phyloP scores from a whole-genome alignment of 2,797 vertebrate genomes.

The Poecile montanus region DNA sequence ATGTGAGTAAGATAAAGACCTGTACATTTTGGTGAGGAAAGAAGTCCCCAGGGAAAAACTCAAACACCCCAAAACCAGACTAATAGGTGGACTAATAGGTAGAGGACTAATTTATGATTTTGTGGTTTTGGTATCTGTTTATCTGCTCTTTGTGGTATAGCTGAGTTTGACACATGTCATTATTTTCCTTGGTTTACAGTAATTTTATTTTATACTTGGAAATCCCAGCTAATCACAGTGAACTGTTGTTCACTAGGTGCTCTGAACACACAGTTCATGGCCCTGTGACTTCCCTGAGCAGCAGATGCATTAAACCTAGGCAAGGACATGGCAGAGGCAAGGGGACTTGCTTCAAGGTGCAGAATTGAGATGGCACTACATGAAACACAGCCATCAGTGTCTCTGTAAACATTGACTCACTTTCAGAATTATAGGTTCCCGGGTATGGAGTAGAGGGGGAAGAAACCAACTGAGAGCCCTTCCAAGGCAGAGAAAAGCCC shows the following conservation, averaged over 20 bases:
- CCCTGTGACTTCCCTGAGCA: neutral
- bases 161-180: neutral
- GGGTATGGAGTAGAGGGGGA: neutral
- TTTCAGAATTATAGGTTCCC: neutral
- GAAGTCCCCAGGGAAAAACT: neutral
- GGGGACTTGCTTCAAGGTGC: neutral
- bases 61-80: neutral
- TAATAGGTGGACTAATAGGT: neutral
- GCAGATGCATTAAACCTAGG: neutral
- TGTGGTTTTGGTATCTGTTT: neutral
- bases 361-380: neutral
- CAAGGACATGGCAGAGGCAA: neutral
- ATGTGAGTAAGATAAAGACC: neutral
- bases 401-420: neutral
- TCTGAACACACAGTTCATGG: neutral
- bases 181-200: neutral
- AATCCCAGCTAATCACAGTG: neutral
- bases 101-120: neutral
- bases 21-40: neutral
- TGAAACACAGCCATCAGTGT: neutral
- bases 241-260: neutral
- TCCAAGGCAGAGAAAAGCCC: neutral
- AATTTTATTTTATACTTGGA: neutral
- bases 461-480: neutral
- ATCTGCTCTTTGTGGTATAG: neutral